Base-by-base conservation (phyloP, 1,140 invertebrate genomes). In the Aphaenogaster floridana region DNA sequence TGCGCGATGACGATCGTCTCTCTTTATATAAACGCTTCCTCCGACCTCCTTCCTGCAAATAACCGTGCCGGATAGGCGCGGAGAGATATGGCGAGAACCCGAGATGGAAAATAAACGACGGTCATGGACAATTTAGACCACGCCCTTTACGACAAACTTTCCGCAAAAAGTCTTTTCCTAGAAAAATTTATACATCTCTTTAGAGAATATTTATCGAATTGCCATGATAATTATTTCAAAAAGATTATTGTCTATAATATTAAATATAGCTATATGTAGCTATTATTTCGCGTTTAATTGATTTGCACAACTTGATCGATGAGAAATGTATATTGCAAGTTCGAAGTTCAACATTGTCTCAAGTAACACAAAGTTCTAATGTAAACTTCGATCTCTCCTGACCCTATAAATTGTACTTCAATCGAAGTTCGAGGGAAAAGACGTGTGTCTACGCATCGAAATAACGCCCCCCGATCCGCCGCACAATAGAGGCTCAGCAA, bases 21-120 rank as follows among this genome's bases (percentile, higher is more conserved):
- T 63, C 90, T 91, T 61, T 86, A 68, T 68, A 83, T 86, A 88
- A 88, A 86, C 61, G 52, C 89, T 91, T 91, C 90, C 89, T 88
- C 71, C 76, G 87, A 76, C 68, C 84, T 89, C 66, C 77, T 91
- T 90, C 87, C 89, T 84, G 87, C 54, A 61, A 54, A 28, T 89
- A 91, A 91, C 79, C 42, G 61, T 83, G 85, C 90, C 90, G 90
- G 90, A 91, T 89, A 91, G 90, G 90, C 81, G 90, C 90, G 90
- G 90, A 91, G 88, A 89, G 86, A 78, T 88, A 88, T 61, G 54
- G 52, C 72, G 76, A 88, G 81, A 91, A 59, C 28, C 76, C 68
- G 63, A 45, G 66, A 72, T 83, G 69, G 83, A 86, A 90, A 90
- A 88, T 88, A 88, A 91, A 90, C 71, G 86, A 68, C 64, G 85